phyloP scores from a whole-genome alignment of 2,113 vertebrate species.

The Nycticryphes semicollaris region DNA sequence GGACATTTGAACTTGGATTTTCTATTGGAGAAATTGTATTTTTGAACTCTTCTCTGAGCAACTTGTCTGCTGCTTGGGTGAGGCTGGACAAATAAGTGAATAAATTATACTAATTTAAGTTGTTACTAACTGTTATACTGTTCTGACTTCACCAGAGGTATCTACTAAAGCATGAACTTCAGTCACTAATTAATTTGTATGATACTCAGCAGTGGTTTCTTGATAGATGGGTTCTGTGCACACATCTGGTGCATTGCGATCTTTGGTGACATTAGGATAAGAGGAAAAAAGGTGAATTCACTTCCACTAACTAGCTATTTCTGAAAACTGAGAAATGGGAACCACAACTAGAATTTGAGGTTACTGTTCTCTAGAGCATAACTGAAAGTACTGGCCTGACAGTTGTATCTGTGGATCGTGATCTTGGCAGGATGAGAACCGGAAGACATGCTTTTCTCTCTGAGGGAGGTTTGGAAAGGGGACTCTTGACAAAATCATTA shows the following conservation, averaged over 20 bases:
- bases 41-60: not conserved
- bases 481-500: not conserved
- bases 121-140: not conserved
- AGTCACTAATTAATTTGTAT: not conserved
- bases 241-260: rapidly evolving
- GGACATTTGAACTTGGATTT: not conserved
- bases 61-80: not conserved
- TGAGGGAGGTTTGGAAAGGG: not conserved
- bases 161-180: not conserved
- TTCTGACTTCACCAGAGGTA: not conserved
- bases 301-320: not conserved
- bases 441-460: not conserved
- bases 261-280: not conserved
- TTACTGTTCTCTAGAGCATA: not conserved
- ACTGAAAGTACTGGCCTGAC: not conserved
- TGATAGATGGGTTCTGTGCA: not conserved
- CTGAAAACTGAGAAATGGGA: not conserved
- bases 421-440: not conserved
- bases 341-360: not conserved
- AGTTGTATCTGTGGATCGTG: not conserved
- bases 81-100: not conserved
- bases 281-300: not conserved
- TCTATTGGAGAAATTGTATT: not conserved
- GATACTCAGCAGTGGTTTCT: not conserved
- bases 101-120: not conserved